Conservation (phyloP, 1,140 invertebrate species). For the Drosophila sturtevanti region DNA sequence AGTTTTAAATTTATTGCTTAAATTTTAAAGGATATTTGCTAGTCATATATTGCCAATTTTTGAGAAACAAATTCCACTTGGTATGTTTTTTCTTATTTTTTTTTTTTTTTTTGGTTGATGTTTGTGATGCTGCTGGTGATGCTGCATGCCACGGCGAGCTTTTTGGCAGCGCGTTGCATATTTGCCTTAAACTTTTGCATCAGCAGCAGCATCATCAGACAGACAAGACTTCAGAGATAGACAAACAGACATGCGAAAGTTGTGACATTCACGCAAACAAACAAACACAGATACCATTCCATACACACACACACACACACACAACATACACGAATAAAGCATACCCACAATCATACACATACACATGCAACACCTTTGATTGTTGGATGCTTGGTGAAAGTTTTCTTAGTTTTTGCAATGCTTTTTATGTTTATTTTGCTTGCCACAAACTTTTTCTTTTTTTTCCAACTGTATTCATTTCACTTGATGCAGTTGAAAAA, state of each 20-base stretch:
- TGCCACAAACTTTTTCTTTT: slow-evolving; percentile 43
- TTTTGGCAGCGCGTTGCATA: slow-evolving; percentile 65
- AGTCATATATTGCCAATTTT: slow-evolving; percentile 7
- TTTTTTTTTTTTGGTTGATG: not conserved
- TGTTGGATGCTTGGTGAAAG: slow-evolving; percentile 41
- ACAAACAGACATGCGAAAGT: slow-evolving; percentile 63
- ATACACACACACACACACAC: not conserved
- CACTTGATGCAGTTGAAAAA: slow-evolving; percentile 50
- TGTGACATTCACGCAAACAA: slow-evolving; percentile 64
- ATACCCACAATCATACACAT: slow-evolving; percentile 32
- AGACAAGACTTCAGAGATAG: slow-evolving; percentile 33
- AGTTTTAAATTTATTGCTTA: not conserved
- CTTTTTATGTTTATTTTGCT: slow-evolving; percentile 55
- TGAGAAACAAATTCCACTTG: not conserved
- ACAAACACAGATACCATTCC: slow-evolving; percentile 10
- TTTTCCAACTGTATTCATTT: slow-evolving; percentile 56
- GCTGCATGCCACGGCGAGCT: slow-evolving; percentile 65
- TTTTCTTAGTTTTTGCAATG: slow-evolving; percentile 22
- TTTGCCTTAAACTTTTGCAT: slow-evolving; percentile 76
- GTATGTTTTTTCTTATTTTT: not conserved
- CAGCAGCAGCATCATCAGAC: slow-evolving; percentile 38
- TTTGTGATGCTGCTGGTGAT: slow-evolving; percentile 61
- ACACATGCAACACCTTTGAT: slow-evolving; percentile 39
- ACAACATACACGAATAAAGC: slow-evolving; percentile 2
- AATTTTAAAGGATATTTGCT: slow-evolving; percentile 13